Conservation (phyloP, 2,113 vertebrate genomes). For the Aphyosemion australe region DNA sequence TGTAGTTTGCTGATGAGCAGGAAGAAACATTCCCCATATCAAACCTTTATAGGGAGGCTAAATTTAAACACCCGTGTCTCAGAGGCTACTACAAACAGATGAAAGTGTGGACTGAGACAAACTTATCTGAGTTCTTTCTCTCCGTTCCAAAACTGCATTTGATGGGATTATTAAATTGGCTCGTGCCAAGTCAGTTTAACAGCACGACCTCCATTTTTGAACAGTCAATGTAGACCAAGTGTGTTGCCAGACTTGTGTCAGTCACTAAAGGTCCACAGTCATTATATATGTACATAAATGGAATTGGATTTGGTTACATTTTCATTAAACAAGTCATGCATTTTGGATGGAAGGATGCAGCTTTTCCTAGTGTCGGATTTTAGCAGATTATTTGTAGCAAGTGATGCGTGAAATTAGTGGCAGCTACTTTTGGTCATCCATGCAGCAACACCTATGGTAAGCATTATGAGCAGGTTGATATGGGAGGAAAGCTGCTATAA, state of each 20-base stretch:
- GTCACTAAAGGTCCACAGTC: conserved; percentile 63
- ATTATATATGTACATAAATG: conserved; percentile 68
- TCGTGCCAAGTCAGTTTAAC: conserved; percentile 38
- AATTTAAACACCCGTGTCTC: conserved; percentile 60
- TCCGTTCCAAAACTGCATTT: conserved; percentile 34
- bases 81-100: conserved; percentile 52
- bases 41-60: conserved; percentile 46
- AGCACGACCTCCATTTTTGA: conserved; percentile 60
- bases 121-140: conserved; percentile 24
- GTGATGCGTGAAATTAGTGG: conserved; percentile 61
- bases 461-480: conserved; percentile 5
- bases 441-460: background rate
- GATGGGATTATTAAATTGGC: conserved; percentile 51
- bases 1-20: conserved; percentile 13
- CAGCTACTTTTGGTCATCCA: conserved; percentile 30
- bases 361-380: conserved; percentile 29
- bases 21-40: conserved; percentile 39
- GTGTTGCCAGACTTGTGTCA: conserved; percentile 48
- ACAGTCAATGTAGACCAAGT: conserved; percentile 58
- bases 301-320: conserved; percentile 71
- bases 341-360: conserved; percentile 20
- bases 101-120: conserved; percentile 32
- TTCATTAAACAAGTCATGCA: conserved; percentile 62
- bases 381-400: conserved; percentile 34
- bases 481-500: background rate